Percentiles rank a stretch among this genome's conserved stretches.
These are phyloP conservation scores for Caenorhabditis remanei DNA, from an alignment of 1,140 invertebrate genomes.

Conservation along the genomic window DNA sequence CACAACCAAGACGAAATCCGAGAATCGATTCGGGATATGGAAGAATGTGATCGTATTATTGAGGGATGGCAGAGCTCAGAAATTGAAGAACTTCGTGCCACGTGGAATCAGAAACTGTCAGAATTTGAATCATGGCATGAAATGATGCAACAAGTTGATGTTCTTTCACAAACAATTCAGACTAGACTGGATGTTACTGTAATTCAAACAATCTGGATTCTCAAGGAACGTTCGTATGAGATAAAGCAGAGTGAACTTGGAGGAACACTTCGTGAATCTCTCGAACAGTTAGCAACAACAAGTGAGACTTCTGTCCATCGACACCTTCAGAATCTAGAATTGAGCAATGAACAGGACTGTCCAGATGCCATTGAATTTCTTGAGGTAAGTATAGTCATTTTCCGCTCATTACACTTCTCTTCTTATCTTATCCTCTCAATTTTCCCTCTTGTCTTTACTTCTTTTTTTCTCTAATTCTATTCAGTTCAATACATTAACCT, in stretches of 20 bases:
- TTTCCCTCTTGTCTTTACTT: background rate
- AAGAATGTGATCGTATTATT: conserved; percentile 60
- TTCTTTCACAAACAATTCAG: conserved; percentile 24
- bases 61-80: conserved; percentile 54
- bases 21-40: conserved; percentile 56
- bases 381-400: conserved; percentile 46
- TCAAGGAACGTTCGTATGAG: conserved; percentile 32
- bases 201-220: conserved; percentile 30
- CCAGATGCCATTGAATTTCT: conserved; percentile 46
- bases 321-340: conserved; percentile 2
- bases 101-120: conserved; percentile 42
- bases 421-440: conserved; percentile 30
- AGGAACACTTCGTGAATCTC: conserved; percentile 13
- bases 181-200: conserved; percentile 37
- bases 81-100: conserved; percentile 48
- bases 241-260: conserved; percentile 43
- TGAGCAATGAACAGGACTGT: conserved; percentile 51
- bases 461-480: conserved; percentile 15
- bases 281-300: conserved; percentile 43
- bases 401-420: conserved; percentile 45
- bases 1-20: conserved; percentile 53
- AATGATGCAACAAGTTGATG: conserved; percentile 50
- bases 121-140: conserved; percentile 56
- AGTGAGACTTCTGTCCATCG: conserved; percentile 38
- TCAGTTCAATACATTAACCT: conserved; percentile 3